Evolutionary conservation across 1,140 invertebrate species (phyloP).

Genomic region (Drosophila burlai): DNA sequence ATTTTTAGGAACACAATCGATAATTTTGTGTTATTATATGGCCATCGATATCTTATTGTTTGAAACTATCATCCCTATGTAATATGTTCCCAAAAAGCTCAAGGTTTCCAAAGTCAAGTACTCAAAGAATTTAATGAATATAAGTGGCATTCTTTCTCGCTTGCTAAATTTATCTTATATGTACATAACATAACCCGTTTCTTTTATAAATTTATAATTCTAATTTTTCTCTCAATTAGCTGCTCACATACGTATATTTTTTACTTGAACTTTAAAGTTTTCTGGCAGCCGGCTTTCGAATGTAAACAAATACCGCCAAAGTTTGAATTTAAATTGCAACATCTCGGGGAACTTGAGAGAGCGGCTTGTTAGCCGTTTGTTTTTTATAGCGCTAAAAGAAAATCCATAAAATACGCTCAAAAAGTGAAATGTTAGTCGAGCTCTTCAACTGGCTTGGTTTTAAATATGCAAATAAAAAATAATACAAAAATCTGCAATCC

Average conservation of each 20-base stretch:
- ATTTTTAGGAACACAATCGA: background rate
- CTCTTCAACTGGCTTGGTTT: slow-evolving; percentile 35
- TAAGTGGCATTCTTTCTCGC: no score
- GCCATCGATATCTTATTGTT: background rate
- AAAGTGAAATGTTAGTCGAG: slow-evolving; percentile 62
- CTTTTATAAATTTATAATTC: no score
- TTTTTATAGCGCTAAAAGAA: slow-evolving; percentile 30
- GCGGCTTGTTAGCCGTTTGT: background rate
- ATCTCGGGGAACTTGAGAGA: background rate
- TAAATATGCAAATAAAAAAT: slow-evolving; percentile 67
- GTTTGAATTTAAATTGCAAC: background rate
- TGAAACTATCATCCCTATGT: background rate
- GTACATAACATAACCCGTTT: no score
- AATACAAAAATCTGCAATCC: slow-evolving; percentile 56
- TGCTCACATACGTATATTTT: background rate
- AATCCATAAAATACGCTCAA: slow-evolving; percentile 27
- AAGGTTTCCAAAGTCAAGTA: no score
- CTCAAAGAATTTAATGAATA: no score
- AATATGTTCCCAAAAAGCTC: no score
- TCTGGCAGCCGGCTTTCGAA: slow-evolving; percentile 9
- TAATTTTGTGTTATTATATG: background rate
- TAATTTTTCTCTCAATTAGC: background rate
- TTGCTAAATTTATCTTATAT: no score
- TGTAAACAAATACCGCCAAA: background rate
- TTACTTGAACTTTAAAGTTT: slow-evolving; percentile 10